phyloP scores from a whole-genome alignment of 2,113 vertebrate species.

The Sebastes schlegelii region DNA sequence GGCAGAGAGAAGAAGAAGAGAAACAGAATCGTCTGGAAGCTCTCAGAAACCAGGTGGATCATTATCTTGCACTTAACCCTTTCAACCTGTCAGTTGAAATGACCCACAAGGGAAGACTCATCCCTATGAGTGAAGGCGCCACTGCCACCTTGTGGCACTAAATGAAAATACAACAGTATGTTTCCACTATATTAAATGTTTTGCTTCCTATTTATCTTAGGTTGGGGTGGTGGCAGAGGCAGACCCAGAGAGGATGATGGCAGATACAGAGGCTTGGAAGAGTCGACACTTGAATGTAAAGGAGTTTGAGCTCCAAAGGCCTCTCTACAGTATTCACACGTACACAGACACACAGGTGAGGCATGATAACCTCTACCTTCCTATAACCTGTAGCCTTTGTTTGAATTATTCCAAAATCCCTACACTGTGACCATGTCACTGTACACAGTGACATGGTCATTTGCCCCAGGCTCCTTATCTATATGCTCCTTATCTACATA shows the following conservation, averaged over 20 bases:
- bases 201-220: constrained; percentile 71
- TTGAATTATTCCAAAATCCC: constrained; percentile 14
- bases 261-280: constrained; percentile 88
- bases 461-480: constrained; percentile 23
- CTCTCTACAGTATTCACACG: constrained; percentile 90
- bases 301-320: constrained; percentile 87
- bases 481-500: neutral
- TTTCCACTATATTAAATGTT: neutral
- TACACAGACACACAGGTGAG: constrained; percentile 92
- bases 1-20: constrained; percentile 77
- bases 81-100: constrained; percentile 30
- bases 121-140: constrained; percentile 29
- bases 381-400: constrained; percentile 21
- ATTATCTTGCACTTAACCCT: constrained; percentile 47
- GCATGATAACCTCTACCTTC: constrained; percentile 15
- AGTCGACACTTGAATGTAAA: constrained; percentile 79
- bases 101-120: constrained; percentile 8
- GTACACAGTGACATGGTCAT: neutral
- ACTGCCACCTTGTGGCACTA: constrained; percentile 75
- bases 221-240: constrained; percentile 85
- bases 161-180: constrained; percentile 20
- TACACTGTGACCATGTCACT: too few relatives aligned
- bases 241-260: constrained; percentile 90
- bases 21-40: constrained; percentile 82
- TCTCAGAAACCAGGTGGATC: constrained; percentile 89